A percentile compares a stretch with the other conserved stretches of the same genome.
Evolutionary conservation across 1,140 invertebrate genomes (phyloP).

Genomic region (Hyphantria cunea): DNA sequence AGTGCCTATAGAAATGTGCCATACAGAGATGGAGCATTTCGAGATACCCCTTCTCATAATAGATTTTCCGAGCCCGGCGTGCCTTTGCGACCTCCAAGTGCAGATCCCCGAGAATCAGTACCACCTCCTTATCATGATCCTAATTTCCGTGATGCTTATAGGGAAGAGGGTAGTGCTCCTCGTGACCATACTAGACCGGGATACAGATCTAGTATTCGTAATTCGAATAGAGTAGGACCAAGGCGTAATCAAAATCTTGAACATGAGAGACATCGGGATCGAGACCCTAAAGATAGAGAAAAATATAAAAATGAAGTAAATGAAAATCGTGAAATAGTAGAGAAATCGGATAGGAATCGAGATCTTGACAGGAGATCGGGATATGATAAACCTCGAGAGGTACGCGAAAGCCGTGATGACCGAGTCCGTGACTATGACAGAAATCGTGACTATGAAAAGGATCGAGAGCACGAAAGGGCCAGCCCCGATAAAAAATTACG

Average conservation of each 20-base stretch:
- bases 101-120: constrained; percentile 57
- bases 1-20: constrained; percentile 58
- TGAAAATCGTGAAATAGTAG: constrained; percentile 56
- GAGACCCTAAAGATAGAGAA: constrained; percentile 62
- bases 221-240: constrained; percentile 51
- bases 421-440: constrained; percentile 63
- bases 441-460: constrained; percentile 70
- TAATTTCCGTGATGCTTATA: constrained; percentile 64
- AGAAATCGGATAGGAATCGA: constrained; percentile 55
- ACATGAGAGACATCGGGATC: constrained; percentile 63
- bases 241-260: constrained; percentile 66
- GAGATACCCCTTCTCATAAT: constrained; percentile 62
- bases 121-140: constrained; percentile 56
- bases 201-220: constrained; percentile 53
- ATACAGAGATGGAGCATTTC: constrained; percentile 67
- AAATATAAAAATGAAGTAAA: constrained; percentile 35
- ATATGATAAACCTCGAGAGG: constrained; percentile 55
- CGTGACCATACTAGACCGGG: constrained; percentile 54
- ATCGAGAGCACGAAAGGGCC: constrained; percentile 60
- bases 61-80: constrained; percentile 51
- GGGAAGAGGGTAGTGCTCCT: constrained; percentile 57
- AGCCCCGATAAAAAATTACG: constrained; percentile 70
- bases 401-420: constrained; percentile 52
- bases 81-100: constrained; percentile 63
- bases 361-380: constrained; percentile 52